Percentiles rank a stretch among this genome's conserved stretches.
phyloP scores from a whole-genome alignment of 2,797 vertebrate genomes.

The Pelochelys cantorii region DNA sequence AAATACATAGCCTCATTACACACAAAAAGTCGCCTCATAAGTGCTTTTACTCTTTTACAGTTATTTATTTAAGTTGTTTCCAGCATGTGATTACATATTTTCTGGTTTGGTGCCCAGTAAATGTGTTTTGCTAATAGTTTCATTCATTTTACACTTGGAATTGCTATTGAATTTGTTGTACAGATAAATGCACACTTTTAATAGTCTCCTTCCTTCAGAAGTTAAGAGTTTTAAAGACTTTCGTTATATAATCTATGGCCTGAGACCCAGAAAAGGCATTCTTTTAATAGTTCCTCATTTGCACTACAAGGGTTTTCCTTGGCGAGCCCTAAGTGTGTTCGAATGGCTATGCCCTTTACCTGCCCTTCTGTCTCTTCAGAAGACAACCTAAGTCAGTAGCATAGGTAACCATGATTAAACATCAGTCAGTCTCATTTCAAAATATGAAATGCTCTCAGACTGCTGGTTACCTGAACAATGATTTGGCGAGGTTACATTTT shows the following conservation, averaged over 20 bases:
- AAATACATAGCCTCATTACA: constrained; percentile 1
- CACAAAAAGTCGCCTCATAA: not conserved
- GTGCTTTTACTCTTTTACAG: constrained; percentile 22
- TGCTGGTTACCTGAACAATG: not conserved
- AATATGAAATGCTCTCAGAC: not conserved
- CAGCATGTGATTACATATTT: constrained; percentile 34
- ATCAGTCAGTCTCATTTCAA: constrained; percentile 36
- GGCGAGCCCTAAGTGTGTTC: not conserved
- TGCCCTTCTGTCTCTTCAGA: accelerated
- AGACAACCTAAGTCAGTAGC: constrained; percentile 43
- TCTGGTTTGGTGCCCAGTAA: constrained; percentile 49
- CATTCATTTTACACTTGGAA: not conserved
- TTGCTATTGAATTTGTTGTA: constrained; percentile 2
- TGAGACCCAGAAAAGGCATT: not conserved
- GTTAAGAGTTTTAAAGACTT: not conserved
- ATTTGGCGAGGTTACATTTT: constrained; percentile 36
- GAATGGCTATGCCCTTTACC: not conserved
- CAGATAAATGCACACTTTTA: not conserved
- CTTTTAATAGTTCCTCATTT: constrained; percentile 3
- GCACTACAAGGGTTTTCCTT: not conserved
- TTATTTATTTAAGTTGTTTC: constrained; percentile 14
- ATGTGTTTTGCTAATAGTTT: constrained; percentile 39
- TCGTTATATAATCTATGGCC: not conserved
- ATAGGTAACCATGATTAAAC: constrained; percentile 34
- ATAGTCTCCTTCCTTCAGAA: not conserved